Evolutionary conservation across 2,113 vertebrate genomes (phyloP).

Genomic region (Heterochromis multidens): DNA sequence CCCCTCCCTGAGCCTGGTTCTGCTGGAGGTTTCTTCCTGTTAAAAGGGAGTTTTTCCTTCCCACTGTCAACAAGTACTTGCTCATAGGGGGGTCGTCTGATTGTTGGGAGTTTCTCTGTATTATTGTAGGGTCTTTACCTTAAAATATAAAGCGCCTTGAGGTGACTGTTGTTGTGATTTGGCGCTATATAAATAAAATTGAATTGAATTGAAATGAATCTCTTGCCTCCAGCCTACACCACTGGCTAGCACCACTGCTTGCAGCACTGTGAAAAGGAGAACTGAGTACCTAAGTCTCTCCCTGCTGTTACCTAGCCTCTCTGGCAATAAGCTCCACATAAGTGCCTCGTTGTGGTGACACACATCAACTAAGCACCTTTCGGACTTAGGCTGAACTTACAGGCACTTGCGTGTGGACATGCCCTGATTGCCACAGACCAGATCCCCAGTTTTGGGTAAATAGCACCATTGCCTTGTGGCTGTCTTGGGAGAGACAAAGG

Average conservation of each 20-base stretch:
- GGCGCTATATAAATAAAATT: neutral
- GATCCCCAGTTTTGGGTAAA: neutral
- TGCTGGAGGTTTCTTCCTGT: no score
- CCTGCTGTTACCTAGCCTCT: neutral
- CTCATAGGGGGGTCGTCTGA: no score
- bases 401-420: neutral
- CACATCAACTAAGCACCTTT: neutral
- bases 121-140: no score
- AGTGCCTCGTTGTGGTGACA: fast-evolving
- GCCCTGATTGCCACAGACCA: neutral
- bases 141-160: no score
- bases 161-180: no score
- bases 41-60: no score
- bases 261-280: neutral
- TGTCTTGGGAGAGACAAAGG: neutral
- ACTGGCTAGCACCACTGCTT: neutral
- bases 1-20: no score
- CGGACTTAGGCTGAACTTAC: neutral
- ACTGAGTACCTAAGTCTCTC: neutral
- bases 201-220: neutral
- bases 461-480: fast-evolving
- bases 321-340: neutral
- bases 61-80: no score
- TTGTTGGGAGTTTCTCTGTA: no score
- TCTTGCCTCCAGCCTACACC: neutral